Percentiles rank a stretch among this genome's conserved stretches.
phyloP scores from a whole-genome alignment of 2,113 vertebrate genomes.

The Tetrax tetrax region DNA sequence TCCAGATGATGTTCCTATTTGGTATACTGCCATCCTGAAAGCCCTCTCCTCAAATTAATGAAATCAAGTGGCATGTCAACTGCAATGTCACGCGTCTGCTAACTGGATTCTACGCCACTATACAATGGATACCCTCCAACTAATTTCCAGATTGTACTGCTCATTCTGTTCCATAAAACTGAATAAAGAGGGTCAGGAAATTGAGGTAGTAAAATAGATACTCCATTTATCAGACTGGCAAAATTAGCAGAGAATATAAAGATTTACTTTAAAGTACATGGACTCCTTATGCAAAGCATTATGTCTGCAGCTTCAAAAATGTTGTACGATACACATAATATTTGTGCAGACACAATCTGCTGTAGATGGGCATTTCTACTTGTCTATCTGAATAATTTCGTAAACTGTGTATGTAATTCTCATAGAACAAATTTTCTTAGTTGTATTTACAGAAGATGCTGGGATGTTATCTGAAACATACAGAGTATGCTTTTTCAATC shows the following conservation, averaged over 20 bases:
- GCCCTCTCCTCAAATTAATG: not conserved
- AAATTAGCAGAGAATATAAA: conserved; percentile 23
- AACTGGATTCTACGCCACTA: not conserved
- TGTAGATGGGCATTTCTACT: not conserved
- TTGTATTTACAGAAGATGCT: not conserved
- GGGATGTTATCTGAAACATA: not conserved
- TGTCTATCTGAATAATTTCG: not conserved
- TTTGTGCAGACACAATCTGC: not conserved
- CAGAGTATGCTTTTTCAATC: not conserved
- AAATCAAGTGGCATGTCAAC: conserved; percentile 1
- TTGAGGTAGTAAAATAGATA: not conserved
- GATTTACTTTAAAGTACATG: not conserved
- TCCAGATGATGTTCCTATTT: not conserved
- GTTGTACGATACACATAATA: not conserved
- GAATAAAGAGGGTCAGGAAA: conserved; percentile 1
- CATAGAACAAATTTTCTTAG: not conserved
- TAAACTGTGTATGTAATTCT: not conserved
- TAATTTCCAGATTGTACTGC: not conserved
- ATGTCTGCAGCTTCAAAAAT: not conserved
- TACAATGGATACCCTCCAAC: not conserved
- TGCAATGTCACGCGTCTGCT: not conserved
- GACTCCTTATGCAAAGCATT: conserved; percentile 1
- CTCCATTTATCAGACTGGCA: conserved; percentile 10
- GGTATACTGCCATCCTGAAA: not conserved
- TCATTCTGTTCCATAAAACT: not conserved